Conservation (phyloP, 2,888 invertebrate species). For the Rhorus exstirpatorius region DNA sequence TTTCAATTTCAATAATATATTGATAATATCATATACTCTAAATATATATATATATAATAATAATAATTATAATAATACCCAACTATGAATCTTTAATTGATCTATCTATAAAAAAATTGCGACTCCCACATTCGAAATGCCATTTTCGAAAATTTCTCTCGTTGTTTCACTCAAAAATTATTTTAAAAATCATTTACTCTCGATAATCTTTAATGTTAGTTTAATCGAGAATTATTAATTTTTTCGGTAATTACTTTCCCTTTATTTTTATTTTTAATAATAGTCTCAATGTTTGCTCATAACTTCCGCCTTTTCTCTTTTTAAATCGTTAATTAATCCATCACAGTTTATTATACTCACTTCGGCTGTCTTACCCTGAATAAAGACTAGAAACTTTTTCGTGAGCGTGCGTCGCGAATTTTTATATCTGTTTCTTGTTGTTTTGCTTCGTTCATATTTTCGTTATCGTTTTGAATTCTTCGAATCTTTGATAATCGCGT, state of each 20-base stretch:
- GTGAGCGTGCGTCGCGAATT: neutral
- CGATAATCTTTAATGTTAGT: too few relatives aligned
- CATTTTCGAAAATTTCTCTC: slow-evolving; percentile 6
- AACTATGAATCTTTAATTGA: slow-evolving; percentile 56
- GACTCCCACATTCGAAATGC: slow-evolving; percentile 20
- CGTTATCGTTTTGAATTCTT: neutral
- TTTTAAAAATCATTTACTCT: too few relatives aligned
- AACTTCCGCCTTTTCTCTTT: slow-evolving; percentile 7
- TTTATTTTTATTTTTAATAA: slow-evolving; percentile 8
- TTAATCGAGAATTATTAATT: slow-evolving; percentile 10
- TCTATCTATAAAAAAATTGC: slow-evolving; percentile 59
- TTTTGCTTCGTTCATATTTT: neutral
- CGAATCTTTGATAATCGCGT: neutral
- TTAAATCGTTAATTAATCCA: slow-evolving; percentile 51
- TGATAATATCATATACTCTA: slow-evolving; percentile 49
- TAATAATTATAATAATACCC: slow-evolving; percentile 52
- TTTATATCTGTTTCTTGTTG: neutral
- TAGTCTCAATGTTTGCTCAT: slow-evolving; percentile 14
- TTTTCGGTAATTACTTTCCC: neutral
- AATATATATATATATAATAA: slow-evolving; percentile 46
- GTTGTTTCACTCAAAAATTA: slow-evolving; percentile 2
- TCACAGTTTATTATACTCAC: slow-evolving; percentile 66
- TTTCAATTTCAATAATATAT: slow-evolving; percentile 35
- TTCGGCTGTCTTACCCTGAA: slow-evolving; percentile 60
- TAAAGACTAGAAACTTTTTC: slow-evolving; percentile 62